Evolutionary conservation across 2,888 invertebrate species (phyloP).

Genomic region (Ophion ventricosus): DNA sequence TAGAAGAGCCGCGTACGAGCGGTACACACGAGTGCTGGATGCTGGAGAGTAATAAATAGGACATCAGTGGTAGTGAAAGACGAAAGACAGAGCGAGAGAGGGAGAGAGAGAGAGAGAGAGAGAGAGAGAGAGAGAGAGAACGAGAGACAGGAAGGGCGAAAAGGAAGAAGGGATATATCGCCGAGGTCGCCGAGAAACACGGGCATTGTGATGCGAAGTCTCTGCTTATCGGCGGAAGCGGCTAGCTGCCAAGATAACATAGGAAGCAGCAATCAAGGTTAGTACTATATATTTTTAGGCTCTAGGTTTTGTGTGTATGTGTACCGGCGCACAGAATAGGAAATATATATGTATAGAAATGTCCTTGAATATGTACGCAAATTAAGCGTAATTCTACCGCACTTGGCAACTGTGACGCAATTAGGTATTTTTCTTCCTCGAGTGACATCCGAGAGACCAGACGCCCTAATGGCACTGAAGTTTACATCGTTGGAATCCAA

Average conservation of each 20-base stretch:
- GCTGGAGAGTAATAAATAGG: slow-evolving; percentile 39
- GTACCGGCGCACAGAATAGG: not conserved
- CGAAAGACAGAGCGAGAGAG: not conserved
- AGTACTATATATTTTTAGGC: slow-evolving; percentile 48
- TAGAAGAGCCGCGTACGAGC: slow-evolving; percentile 38
- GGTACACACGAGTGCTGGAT: slow-evolving; percentile 43
- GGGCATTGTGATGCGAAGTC: slow-evolving; percentile 63
- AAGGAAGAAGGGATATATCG: slow-evolving; percentile 57
- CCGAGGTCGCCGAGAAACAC: slow-evolving; percentile 58
- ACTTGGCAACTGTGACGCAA: too few relatives aligned
- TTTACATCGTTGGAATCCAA: too few relatives aligned
- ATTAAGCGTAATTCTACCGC: too few relatives aligned
- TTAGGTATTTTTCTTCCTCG: too few relatives aligned
- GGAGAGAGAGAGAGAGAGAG: not conserved
- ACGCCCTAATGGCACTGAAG: too few relatives aligned
- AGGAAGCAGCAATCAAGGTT: slow-evolving; percentile 78
- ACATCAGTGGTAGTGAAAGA: not conserved
- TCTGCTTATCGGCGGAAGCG: slow-evolving; percentile 71
- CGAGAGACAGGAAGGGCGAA: slow-evolving; percentile 11
- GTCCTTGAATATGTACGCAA: too few relatives aligned
- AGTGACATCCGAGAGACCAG: too few relatives aligned
- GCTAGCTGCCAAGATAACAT: slow-evolving; percentile 75
- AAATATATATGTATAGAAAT: too few relatives aligned
- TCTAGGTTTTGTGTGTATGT: not conserved
- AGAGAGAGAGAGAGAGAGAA: slow-evolving; percentile 16